phyloP scores from a whole-genome alignment of 2,113 vertebrate genomes.

The Sapajus apella region DNA sequence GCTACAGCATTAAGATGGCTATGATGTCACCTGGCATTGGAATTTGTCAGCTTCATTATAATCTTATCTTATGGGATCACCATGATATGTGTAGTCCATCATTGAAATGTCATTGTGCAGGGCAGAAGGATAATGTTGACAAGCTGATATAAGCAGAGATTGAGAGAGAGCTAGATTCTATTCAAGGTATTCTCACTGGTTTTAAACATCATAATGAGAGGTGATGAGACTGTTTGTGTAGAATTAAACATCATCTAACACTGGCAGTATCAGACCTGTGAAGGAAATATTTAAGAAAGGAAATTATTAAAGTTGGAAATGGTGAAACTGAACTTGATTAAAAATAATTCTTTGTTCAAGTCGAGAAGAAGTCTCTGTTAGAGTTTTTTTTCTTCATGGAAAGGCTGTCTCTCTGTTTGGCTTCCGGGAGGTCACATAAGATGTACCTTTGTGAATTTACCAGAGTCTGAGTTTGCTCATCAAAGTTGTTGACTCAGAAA shows the following conservation, averaged over 20 bases:
- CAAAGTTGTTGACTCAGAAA: neutral
- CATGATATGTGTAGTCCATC: neutral
- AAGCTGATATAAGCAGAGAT: neutral
- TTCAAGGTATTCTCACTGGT: neutral
- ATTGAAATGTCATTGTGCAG: neutral
- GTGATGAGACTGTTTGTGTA: neutral
- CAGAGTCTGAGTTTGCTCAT: neutral
- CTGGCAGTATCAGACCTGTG: neutral
- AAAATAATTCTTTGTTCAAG: neutral
- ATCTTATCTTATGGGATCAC: neutral
- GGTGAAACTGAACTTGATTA: neutral
- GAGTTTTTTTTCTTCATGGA: constrained; percentile 25
- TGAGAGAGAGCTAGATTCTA: neutral
- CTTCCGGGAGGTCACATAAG: neutral
- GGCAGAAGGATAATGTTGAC: neutral
- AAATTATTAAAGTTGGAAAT: constrained; percentile 16
- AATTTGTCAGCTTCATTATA: neutral
- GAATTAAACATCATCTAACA: neutral
- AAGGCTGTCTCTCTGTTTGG: neutral
- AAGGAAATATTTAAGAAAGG: neutral
- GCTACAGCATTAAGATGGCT: neutral
- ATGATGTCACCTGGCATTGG: neutral
- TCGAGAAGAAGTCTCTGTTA: neutral
- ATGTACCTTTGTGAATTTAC: constrained; percentile 3
- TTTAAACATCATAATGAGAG: neutral